Conservation (phyloP, 2,797 vertebrate genomes). For the Crypturellus tataupa region DNA sequence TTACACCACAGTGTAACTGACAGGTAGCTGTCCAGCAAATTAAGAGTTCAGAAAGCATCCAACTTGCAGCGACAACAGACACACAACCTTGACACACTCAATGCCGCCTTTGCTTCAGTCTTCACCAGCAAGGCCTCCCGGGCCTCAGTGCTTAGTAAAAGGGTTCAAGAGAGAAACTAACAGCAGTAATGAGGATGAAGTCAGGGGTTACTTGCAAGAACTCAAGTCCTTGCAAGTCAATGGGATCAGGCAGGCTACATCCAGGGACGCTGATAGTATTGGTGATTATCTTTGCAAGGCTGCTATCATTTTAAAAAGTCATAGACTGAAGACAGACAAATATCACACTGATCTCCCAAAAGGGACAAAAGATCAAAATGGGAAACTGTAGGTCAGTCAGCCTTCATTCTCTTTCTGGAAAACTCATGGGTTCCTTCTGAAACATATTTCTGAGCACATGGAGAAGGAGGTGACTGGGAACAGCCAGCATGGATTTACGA, state of each 20-base stretch:
- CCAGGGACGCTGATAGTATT: neutral
- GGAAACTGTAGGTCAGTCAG: neutral
- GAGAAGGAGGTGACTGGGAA: neutral
- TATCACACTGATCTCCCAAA: neutral
- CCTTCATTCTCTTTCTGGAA: neutral
- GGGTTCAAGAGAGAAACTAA: neutral
- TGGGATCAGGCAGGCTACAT: neutral
- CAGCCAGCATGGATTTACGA: neutral
- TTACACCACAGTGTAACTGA: neutral
- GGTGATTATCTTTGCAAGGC: neutral
- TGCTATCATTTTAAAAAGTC: no score
- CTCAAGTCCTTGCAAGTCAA: neutral
- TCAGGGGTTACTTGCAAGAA: neutral
- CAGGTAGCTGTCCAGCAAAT: neutral
- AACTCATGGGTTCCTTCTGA: neutral
- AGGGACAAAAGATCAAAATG: neutral
- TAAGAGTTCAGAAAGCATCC: neutral
- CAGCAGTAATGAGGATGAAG: neutral
- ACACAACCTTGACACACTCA: neutral
- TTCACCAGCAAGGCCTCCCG: neutral
- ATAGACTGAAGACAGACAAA: neutral
- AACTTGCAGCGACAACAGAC: neutral
- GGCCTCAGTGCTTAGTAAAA: neutral
- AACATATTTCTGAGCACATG: no score
- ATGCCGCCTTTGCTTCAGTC: neutral